Base-by-base conservation (phyloP, 2,797 vertebrate genomes). In the Poecilia gillii region DNA sequence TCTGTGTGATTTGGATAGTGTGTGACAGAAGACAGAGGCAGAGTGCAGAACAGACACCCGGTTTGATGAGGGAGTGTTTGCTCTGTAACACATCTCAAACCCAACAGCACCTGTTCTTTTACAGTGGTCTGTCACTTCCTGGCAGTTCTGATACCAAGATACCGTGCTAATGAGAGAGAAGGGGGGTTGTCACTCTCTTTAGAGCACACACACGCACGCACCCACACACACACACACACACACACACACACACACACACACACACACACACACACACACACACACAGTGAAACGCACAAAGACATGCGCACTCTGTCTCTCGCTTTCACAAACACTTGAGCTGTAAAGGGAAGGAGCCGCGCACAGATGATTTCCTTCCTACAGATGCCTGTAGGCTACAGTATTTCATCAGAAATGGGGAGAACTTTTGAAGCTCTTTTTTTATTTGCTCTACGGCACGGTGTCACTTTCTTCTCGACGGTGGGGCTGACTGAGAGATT, bases 21-120 rank as follows among this genome's bases (percentile, higher is more conserved):
- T 92, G 90, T 95, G 95, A 95, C 95, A 95, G 95, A 92, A 94
- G 92, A 94, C 93, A 95, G 94, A 95, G 93, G 91, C 94, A 93
- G 94, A 94, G 93, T 91, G 94, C 95, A 95, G 94, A 95, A 94
- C 94, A 95, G 94, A 95, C 95, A 94, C 93, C 82, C 87, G 72
- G 90, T 94, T 94, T 95, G 95, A 95, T 92, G 95, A 93, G 92
- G 90, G 91, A 94, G 91, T 94, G 94, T 95, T 95, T 95, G 93
- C 93, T 94, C 93, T 92, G 91, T 93, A 94, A 93, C 93, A 94
- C 93, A 92, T 94, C 93, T 95, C 93, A 92, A 93, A 93, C 88
- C 93, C 88, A 92, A 92, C 94, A 92, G 93, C 94, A 95, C 94
- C 92, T 95, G 94, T 94, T 95, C 94, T 92, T 93, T 93, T 93